Conservation (phyloP, 2,797 vertebrate genomes). For the Falco columbarius region DNA sequence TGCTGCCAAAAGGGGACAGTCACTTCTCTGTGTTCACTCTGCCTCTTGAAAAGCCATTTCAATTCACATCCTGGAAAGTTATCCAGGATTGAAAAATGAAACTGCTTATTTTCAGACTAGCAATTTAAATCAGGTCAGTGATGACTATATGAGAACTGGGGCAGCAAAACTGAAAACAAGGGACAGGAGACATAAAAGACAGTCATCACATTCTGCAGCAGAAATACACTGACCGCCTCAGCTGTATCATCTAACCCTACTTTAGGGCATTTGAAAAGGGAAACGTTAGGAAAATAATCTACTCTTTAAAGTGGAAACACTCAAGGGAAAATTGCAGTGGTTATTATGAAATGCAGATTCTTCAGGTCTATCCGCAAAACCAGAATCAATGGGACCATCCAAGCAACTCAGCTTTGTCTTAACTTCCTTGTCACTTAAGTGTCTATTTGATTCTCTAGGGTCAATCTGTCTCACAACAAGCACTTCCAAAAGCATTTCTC, state of each 20-base stretch:
- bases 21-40: background rate
- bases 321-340: background rate
- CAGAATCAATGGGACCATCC: background rate
- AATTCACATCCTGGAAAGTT: background rate
- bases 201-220: background rate
- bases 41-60: background rate
- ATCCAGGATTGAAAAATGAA: background rate
- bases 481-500: background rate
- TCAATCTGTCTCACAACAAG: background rate
- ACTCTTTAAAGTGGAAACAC: background rate
- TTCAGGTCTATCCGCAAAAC: background rate
- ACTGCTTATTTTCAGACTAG: background rate
- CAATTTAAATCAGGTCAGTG: background rate
- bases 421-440: background rate
- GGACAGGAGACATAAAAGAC: background rate
- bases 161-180: background rate
- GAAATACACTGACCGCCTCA: background rate
- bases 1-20: background rate
- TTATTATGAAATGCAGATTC: background rate
- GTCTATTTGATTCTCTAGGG: background rate
- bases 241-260: background rate
- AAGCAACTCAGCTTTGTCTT: background rate
- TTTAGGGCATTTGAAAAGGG: background rate
- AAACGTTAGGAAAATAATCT: background rate
- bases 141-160: background rate